Evolutionary conservation across 2,797 vertebrate species (phyloP).

Genomic region (Moxostoma hubbsi): DNA sequence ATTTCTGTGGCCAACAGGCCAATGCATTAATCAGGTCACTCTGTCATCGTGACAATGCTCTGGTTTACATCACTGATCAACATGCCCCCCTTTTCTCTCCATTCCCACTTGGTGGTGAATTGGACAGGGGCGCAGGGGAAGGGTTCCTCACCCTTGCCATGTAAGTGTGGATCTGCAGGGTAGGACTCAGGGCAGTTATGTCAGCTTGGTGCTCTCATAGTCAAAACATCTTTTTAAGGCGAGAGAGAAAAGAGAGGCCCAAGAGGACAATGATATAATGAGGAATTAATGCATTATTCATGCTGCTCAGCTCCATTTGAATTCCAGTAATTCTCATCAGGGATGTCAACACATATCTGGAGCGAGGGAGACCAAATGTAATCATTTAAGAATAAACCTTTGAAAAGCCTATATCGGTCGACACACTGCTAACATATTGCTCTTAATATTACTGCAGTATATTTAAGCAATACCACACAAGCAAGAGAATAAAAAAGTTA

Average conservation of each 20-base stretch:
- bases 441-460: too few species aligned
- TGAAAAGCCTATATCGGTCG: too few species aligned
- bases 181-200: slow-evolving; percentile 26
- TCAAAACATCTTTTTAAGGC: slow-evolving; percentile 37
- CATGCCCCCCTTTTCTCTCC: slow-evolving; percentile 21
- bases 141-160: slow-evolving; percentile 11
- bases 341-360: neutral
- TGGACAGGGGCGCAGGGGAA: neutral
- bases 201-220: slow-evolving; percentile 20
- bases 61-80: slow-evolving; percentile 91
- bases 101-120: slow-evolving; percentile 43
- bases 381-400: too few species aligned
- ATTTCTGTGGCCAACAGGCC: slow-evolving; percentile 72
- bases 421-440: too few species aligned
- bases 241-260: slow-evolving; percentile 8
- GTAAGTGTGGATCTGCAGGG: slow-evolving; percentile 15
- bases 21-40: slow-evolving; percentile 81
- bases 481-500: too few species aligned
- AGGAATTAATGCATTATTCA: slow-evolving; percentile 49
- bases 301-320: slow-evolving; percentile 6
- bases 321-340: slow-evolving; percentile 10
- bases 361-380: neutral
- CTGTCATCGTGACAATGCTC: slow-evolving; percentile 81
- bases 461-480: too few species aligned
- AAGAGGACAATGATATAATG: slow-evolving; percentile 30